A percentile compares a stretch with the other conserved stretches of the same genome.
Evolutionary conservation across 2,888 invertebrate species (phyloP).

Genomic region (Trichopria drosophilae): DNA sequence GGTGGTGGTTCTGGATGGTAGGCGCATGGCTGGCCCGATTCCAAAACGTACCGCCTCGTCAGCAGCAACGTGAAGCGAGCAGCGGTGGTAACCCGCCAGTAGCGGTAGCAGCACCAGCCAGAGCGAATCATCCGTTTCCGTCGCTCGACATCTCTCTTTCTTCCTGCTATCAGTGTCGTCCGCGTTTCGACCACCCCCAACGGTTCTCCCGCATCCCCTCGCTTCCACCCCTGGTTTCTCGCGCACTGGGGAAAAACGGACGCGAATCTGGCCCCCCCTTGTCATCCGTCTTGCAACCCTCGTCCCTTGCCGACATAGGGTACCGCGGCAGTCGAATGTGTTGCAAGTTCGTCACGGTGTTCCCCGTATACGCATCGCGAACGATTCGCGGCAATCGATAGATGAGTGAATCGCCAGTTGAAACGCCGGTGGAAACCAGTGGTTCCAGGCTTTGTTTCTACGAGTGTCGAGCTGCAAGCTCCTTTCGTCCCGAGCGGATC

Average conservation of each 20-base stretch:
- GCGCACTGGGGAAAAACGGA: too few relatives aligned
- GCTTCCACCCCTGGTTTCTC: not conserved
- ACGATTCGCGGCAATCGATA: constrained; percentile 49
- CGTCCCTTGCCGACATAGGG: too few relatives aligned
- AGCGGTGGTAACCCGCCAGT: constrained; percentile 46
- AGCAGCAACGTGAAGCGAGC: constrained; percentile 34
- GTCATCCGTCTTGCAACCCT: not conserved
- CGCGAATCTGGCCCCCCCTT: too few relatives aligned
- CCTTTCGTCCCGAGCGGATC: constrained; percentile 26
- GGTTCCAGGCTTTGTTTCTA: constrained; percentile 42
- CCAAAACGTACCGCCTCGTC: constrained; percentile 53
- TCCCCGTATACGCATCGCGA: too few relatives aligned
- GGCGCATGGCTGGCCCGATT: constrained; percentile 55
- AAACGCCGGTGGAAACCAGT: constrained; percentile 56
- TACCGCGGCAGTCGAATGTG: too few relatives aligned
- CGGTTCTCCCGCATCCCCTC: constrained; percentile 6
- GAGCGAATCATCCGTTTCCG: constrained; percentile 35
- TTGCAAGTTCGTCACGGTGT: too few relatives aligned
- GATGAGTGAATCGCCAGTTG: constrained; percentile 49
- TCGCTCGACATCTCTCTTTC: constrained; percentile 36
- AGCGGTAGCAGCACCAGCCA: constrained; percentile 48
- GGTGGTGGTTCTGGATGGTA: too few relatives aligned
- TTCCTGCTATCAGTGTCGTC: constrained; percentile 3
- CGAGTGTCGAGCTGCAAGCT: constrained; percentile 28
- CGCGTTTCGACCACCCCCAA: constrained; percentile 11